Base-by-base conservation (phyloP, 2,113 vertebrate genomes). In the Rhea americana region DNA sequence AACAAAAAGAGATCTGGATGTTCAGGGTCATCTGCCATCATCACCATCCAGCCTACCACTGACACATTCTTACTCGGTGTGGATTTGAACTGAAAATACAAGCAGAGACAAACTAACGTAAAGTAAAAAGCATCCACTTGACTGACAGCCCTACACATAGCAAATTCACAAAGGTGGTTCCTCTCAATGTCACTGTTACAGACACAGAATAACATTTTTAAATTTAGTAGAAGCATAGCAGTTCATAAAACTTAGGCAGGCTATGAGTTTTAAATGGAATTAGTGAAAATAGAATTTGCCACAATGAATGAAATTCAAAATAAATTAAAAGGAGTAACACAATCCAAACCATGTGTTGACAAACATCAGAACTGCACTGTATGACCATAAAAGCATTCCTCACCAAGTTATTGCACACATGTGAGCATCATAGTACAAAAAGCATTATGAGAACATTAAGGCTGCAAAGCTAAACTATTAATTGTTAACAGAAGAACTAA, bases 11-110 rank as follows among this genome's bases (percentile, higher is more conserved):
- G 97, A 89, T 99, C 99, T 2, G 98, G 99, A 90, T 99, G 99
- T 82, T 99, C 99, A 0, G 98, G 99, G 93, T 99, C 99, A 78
- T 99, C 99, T 7, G 99, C 98, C 99, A 99, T 99, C 98, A 99
- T 99, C 87, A 98, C 98, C 99, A 99, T 99, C 95, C 99, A 98
- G 48, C 99, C 99, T 61, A 99, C 98, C 78, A 99, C 99, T 5
- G 98, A 99, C 66, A 98, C 97, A 2, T 96, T 98, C 97, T 99
- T 99, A 96, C 98, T 99, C 8, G 99, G 98, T 0, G 98, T 99
- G 21, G 99, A 99, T 96, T 99, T 99, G 97, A 99, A 99, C 99
- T 99, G 96, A 35, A 96, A 71, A 79, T 3, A 78, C 28, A 90
- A 73, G 51, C 61, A n/a, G 58, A 79, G 50, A 19, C 1, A 13